phyloP scores from a whole-genome alignment of 2,888 invertebrate genomes.

The Tachina lurida region DNA sequence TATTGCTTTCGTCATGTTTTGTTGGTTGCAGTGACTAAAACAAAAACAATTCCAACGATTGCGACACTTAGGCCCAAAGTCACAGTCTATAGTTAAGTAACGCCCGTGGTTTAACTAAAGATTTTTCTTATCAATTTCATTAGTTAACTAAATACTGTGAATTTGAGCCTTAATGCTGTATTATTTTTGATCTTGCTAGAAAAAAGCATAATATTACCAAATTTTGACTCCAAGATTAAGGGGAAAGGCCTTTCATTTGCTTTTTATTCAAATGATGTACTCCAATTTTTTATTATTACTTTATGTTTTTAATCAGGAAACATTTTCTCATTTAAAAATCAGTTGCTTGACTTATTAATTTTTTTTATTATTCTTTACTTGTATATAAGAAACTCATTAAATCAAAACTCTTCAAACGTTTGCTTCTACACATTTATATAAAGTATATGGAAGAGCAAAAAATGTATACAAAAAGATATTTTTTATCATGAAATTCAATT shows the following conservation, averaged over 20 bases:
- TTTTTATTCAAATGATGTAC: constrained; percentile 10
- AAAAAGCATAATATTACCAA: no score
- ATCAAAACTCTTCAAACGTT: constrained; percentile 71
- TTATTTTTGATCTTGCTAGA: no score
- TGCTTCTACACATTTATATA: neutral
- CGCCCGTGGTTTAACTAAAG: no score
- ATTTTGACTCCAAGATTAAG: no score
- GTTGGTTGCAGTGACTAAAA: no score
- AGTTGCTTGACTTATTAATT: constrained; percentile 35
- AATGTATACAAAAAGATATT: constrained; percentile 47
- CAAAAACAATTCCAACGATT: no score
- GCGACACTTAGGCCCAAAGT: no score
- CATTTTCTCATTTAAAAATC: constrained; percentile 61
- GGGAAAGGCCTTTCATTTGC: neutral
- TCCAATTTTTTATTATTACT: constrained; percentile 13
- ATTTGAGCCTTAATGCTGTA: no score
- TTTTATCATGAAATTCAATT: constrained; percentile 69
- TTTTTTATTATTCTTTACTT: constrained; percentile 35
- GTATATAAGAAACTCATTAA: constrained; percentile 69
- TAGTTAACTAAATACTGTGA: no score
- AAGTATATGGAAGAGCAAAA: constrained; percentile 37
- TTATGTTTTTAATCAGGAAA: constrained; percentile 47
- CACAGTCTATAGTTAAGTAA: no score
- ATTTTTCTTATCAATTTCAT: no score
- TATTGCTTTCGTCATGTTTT: no score